Percentiles rank a stretch among this genome's conserved stretches.
Conservation (phyloP, 2,113 vertebrate species). For the Rhipidura dahli region DNA sequence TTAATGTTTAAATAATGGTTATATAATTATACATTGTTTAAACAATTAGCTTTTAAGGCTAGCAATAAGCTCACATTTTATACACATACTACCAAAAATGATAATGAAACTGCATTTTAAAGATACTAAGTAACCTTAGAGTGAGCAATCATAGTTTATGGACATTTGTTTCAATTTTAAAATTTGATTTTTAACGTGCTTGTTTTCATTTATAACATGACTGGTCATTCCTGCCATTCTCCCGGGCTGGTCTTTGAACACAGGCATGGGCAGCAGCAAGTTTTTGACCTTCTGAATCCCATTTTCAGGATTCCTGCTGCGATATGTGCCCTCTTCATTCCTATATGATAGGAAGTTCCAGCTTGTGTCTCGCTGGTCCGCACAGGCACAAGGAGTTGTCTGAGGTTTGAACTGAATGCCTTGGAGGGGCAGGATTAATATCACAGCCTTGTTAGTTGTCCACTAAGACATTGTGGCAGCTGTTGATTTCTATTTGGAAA, state of each 20-base stretch:
- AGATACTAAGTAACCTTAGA: not conserved
- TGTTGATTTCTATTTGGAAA: not conserved
- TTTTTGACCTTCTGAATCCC: not conserved
- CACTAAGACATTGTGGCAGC: not conserved
- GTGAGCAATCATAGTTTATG: not conserved
- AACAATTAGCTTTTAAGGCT: slow-evolving; percentile 53
- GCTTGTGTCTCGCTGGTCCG: not conserved
- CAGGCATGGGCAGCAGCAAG: not conserved
- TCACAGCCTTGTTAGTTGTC: not conserved
- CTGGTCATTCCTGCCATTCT: not conserved
- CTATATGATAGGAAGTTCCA: not conserved
- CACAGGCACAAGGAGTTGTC: not conserved
- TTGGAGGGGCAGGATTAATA: not conserved
- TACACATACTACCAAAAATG: slow-evolving; percentile 13
- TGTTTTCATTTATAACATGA: not conserved
- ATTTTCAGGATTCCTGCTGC: not conserved
- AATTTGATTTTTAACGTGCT: not conserved
- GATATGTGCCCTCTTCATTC: not conserved
- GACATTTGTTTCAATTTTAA: not conserved
- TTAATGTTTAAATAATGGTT: slow-evolving; percentile 70
- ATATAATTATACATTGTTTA: slow-evolving; percentile 62
- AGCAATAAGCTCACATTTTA: slow-evolving; percentile 8
- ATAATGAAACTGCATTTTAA: not conserved
- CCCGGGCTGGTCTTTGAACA: not conserved
- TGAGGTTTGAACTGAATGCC: not conserved